A percentile compares a stretch with the other conserved stretches of the same genome.
Conservation (phyloP, 1,140 invertebrate genomes). For the Macrobrachium nipponense region DNA sequence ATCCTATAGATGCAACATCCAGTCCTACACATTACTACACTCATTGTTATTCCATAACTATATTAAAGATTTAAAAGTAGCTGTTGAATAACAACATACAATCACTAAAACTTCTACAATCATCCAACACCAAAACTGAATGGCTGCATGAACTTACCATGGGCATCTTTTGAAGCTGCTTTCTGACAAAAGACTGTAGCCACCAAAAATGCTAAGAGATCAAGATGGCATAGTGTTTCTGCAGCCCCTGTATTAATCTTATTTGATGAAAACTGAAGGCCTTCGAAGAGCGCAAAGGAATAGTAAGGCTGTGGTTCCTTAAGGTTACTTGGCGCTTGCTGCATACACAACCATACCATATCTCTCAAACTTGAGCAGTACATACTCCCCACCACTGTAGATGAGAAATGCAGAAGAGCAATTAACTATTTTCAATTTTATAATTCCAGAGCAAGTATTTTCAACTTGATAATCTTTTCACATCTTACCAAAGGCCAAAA, state of each 20-base stretch:
- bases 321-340: slow-evolving; percentile 66
- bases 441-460: neutral
- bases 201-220: slow-evolving; percentile 85
- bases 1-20: too few species aligned
- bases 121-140: too few species aligned
- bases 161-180: slow-evolving; percentile 33
- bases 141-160: slow-evolving; percentile 19
- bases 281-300: slow-evolving; percentile 72
- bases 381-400: slow-evolving; percentile 76
- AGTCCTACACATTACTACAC: too few species aligned
- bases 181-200: slow-evolving; percentile 67
- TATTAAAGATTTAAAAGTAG: too few species aligned
- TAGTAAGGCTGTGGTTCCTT: slow-evolving; percentile 55
- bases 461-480: too few species aligned
- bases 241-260: slow-evolving; percentile 77
- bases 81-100: too few species aligned
- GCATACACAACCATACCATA: slow-evolving; percentile 83
- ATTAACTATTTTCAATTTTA: neutral
- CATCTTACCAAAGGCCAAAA: too few species aligned
- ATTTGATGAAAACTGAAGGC: slow-evolving; percentile 75
- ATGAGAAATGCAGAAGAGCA: slow-evolving; percentile 53
- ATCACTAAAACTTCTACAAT: too few species aligned
- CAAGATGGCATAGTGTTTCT: slow-evolving; percentile 82
- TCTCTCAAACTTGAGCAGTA: slow-evolving; percentile 82
- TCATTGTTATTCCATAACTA: too few species aligned